Conservation (phyloP, 2,888 invertebrate species). For the Buathra laborator region DNA sequence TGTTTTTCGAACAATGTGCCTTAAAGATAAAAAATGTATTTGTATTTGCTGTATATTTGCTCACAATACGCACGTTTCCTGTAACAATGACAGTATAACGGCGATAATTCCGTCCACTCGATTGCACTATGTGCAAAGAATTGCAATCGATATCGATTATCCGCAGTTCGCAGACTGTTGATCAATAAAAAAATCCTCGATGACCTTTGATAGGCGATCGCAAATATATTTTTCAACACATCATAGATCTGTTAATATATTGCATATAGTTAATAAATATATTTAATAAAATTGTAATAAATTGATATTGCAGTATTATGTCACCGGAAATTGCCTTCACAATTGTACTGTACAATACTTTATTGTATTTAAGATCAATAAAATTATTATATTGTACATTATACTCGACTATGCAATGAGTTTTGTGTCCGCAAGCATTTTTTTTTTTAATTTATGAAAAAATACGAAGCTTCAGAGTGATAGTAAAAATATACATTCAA, state of each 20-base stretch:
- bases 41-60: not conserved
- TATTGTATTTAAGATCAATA: constrained; percentile 13
- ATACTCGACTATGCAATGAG: not conserved
- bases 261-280: constrained; percentile 31
- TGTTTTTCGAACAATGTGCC: constrained; percentile 31
- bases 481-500: too few relatives aligned
- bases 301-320: constrained; percentile 23
- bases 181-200: not conserved
- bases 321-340: constrained; percentile 31
- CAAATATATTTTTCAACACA: constrained; percentile 47
- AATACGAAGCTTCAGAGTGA: too few relatives aligned
- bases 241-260: constrained; percentile 16
- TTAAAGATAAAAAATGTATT: not conserved
- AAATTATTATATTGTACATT: constrained; percentile 5
- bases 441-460: too few relatives aligned
- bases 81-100: not conserved
- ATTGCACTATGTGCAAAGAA: constrained; percentile 2
- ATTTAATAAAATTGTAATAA: not conserved
- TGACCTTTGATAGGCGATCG: constrained; percentile 30
- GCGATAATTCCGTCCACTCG: constrained; percentile 43
- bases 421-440: too few relatives aligned
- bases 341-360: not conserved
- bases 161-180: not conserved
- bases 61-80: constrained; percentile 20
- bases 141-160: not conserved